Evolutionary conservation across 2,888 invertebrate species (phyloP), one percentile per base, ranked within the genome.

Genomic region (Arge pagana): DNA sequence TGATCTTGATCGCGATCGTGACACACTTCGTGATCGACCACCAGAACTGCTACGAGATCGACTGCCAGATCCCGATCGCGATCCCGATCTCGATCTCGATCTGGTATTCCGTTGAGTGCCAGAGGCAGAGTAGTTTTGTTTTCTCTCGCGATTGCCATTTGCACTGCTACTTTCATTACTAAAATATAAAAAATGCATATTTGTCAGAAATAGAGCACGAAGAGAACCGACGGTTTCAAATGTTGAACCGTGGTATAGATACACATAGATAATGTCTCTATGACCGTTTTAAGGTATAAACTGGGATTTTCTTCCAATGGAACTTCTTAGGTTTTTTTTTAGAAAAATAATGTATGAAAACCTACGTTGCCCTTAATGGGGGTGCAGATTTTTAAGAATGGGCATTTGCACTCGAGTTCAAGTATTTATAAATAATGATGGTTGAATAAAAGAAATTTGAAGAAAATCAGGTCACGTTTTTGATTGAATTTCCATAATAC

Each of bases 101-200:
- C 65, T 54, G 60, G 67, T 62, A 52, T 60, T 65, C 24, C 69
- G 64, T 8, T 65, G 68, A 51, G 60, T 68, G 72, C 80, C 81
- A 60, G 70, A 83, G 74, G 61, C 81, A 45, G 85, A 86, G 0
- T 85, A 86, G 48, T 83, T 85, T 0, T 85, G 87, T 57, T 79
- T 79, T 58, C 86, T 86, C 68, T 83, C 79, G 62, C 84, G 81
- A 59, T 83, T 80, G 39, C 66, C 63, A 1, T 79, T 78, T 1
- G 80, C 79, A 23, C 79, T 80, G 45, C 79, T 76, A 8, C 69
- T 75, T 31, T 73, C 73, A 19, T 75, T 78, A 5, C 78, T 80
- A 45, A 76, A 73, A 52, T 30, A 41, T 10, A 5, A 13, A 8
- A 15, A 15, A 51, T 40, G 8, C 10, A 11, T 36, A 28, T 30